Evolutionary conservation across 1,140 invertebrate species (phyloP).

Genomic region (Diploscapter pachys): DNA sequence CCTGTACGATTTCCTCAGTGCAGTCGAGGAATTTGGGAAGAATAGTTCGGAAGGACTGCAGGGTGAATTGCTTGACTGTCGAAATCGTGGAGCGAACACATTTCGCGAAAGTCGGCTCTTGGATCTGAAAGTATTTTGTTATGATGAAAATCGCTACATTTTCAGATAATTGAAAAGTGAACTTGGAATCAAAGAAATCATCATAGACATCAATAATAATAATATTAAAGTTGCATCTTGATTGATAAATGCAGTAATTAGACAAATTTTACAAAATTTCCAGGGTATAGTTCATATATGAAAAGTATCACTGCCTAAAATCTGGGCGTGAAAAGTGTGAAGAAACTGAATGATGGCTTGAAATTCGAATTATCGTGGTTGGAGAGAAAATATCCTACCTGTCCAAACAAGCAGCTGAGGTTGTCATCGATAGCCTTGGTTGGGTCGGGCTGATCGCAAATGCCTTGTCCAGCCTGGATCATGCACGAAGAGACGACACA

Average conservation of each 20-base stretch:
- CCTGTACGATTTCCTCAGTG: conserved; percentile 49
- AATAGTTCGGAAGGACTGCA: conserved; percentile 41
- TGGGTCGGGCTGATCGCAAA: conserved; percentile 52
- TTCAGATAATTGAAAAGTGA: too few species aligned
- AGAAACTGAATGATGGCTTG: background rate
- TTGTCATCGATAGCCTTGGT: conserved; percentile 51
- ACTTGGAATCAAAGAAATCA: too few species aligned
- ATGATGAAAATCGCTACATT: background rate
- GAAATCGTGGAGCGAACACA: conserved; percentile 52
- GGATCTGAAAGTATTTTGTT: conserved; percentile 35
- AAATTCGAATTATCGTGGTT: background rate
- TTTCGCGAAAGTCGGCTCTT: conserved; percentile 54
- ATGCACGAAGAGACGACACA: conserved; percentile 55
- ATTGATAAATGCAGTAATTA: too few species aligned
- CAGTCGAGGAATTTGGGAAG: conserved; percentile 55
- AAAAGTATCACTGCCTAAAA: too few species aligned
- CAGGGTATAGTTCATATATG: too few species aligned
- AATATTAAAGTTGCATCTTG: too few species aligned
- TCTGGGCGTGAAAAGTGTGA: conserved; percentile 7
- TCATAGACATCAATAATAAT: too few species aligned
- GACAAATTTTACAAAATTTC: too few species aligned
- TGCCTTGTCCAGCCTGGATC: conserved; percentile 47
- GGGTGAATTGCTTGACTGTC: conserved; percentile 51
- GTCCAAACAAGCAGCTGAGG: conserved; percentile 50
- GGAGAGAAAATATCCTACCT: conserved; percentile 13